Percentiles rank a stretch among this genome's conserved stretches.
Evolutionary conservation across 1,140 invertebrate species (phyloP).

Genomic region (Diachasma alloeum): DNA sequence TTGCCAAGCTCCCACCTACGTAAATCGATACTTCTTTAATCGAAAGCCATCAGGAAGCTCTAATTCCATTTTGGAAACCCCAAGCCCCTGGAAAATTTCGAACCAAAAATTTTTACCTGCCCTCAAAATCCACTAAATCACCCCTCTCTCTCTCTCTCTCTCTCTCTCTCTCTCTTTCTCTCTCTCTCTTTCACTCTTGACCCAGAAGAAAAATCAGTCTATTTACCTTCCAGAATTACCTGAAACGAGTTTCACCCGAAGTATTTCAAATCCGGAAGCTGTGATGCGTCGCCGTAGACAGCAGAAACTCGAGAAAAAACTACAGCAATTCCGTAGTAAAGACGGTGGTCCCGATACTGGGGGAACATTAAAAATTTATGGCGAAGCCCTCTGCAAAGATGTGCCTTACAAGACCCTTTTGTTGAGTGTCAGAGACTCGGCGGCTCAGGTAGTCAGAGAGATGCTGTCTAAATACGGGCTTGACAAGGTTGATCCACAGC

Average conservation of each 20-base stretch:
- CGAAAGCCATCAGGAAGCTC: constrained; percentile 29
- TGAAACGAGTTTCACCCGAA: constrained; percentile 97
- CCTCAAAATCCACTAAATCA: no score
- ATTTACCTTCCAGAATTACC: constrained; percentile 79
- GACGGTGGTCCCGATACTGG: constrained; percentile 93
- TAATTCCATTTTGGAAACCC: background rate
- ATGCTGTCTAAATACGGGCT: constrained; percentile 98
- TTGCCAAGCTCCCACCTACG: constrained; percentile 50
- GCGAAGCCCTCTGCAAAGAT: constrained; percentile 93
- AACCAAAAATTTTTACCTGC: no score
- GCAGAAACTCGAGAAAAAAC: constrained; percentile 95
- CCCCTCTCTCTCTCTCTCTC: no score
- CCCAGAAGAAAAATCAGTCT: background rate
- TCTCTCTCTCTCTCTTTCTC: no score
- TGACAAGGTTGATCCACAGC: constrained; percentile 84
- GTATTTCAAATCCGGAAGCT: constrained; percentile 98
- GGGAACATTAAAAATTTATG: constrained; percentile 98
- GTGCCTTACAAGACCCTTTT: constrained; percentile 98
- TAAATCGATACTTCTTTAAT: constrained; percentile 50
- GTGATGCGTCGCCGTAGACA: constrained; percentile 97
- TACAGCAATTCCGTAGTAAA: constrained; percentile 94
- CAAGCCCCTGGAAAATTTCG: background rate
- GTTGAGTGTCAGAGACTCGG: constrained; percentile 91
- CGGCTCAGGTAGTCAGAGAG: constrained; percentile 91
- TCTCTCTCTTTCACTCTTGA: no score